Evolutionary conservation across 2,888 invertebrate species (phyloP), one percentile per base, ranked within the genome.

Genomic region (Ormyrus pomaceus): DNA sequence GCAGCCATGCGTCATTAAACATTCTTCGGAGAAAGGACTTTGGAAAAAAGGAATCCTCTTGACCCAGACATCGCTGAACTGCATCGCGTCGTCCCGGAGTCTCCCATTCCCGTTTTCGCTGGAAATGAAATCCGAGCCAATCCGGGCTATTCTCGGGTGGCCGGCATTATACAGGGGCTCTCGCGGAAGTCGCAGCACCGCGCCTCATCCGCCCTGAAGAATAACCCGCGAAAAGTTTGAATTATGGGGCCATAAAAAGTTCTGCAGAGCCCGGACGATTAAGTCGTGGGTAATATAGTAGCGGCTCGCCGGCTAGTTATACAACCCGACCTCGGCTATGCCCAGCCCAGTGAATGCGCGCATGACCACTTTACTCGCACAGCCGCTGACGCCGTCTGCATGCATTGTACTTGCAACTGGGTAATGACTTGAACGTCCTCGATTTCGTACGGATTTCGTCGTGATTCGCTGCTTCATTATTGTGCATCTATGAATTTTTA

Each of bases 181-280:
- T 61, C 5, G 34, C 11, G 71, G 51, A 69, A 69, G 59, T 70
- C 46, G 45, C 13, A 34, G 34, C 34, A 34, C 5, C 13, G 9
- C 7, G 45, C 13, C 34, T 34, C 34, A 13, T 46, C 53, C 51
- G 11, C 55, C 5, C 62, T 61, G 50, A 79, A 62, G 69, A 75
- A 64, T 69, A 74, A 62, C 55, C 68, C 45, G 68, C 55, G 85
- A 84, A 85, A 88, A 87, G 84, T 86, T 88, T 86, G 86, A 88
- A 84, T 88, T 87, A 88, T 86, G 83, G 82, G 84, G 85, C 86
- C 72, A 56, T 79, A 81, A 86, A 89, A 89, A 87, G 83, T 88
- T 89, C 85, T 34, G 82, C 85, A 83, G 34, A 87, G 84, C 84
- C 85, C 84, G 84, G 85, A 84, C 86, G 88, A 87, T 88, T 87